These are phyloP conservation scores for Halcyon chelicuti DNA, from an alignment of 2,797 vertebrate genomes.

Conservation along the genomic window DNA sequence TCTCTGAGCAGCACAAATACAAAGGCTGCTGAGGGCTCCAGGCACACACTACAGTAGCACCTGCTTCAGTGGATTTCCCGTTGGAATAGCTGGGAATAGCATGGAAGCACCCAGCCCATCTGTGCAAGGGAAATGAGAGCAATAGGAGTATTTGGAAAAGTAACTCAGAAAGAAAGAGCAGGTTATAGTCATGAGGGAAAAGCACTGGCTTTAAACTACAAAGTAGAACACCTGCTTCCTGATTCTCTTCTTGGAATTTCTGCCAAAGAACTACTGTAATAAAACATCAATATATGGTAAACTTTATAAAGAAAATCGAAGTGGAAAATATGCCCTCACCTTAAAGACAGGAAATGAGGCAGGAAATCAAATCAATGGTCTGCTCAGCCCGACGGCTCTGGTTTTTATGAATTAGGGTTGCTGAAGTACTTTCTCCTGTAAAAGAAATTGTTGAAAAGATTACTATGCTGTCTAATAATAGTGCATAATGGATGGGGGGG, in stretches of 20 bases:
- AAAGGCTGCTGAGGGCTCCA: background rate
- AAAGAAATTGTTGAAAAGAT: background rate
- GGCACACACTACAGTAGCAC: background rate
- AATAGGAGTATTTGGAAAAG: background rate
- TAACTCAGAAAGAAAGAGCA: background rate
- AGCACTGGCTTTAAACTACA: background rate
- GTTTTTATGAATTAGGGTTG: background rate
- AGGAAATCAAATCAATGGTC: constrained; percentile 14
- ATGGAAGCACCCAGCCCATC: background rate
- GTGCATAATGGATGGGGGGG: background rate
- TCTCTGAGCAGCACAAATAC: background rate
- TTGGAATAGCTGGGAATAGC: background rate
- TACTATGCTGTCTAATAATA: background rate
- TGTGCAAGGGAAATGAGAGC: background rate
- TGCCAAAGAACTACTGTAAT: background rate
- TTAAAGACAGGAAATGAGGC: constrained; percentile 19
- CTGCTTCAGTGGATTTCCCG: background rate
- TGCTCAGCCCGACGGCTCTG: background rate
- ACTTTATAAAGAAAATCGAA: constrained; percentile 6
- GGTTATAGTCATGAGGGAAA: background rate
- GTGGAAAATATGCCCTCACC: constrained; percentile 36
- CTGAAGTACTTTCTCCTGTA: background rate
- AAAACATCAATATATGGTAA: background rate
- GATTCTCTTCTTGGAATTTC: background rate
- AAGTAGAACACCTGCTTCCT: background rate